Base-by-base conservation (phyloP, 1,140 invertebrate genomes). In the Papilio dardanus region DNA sequence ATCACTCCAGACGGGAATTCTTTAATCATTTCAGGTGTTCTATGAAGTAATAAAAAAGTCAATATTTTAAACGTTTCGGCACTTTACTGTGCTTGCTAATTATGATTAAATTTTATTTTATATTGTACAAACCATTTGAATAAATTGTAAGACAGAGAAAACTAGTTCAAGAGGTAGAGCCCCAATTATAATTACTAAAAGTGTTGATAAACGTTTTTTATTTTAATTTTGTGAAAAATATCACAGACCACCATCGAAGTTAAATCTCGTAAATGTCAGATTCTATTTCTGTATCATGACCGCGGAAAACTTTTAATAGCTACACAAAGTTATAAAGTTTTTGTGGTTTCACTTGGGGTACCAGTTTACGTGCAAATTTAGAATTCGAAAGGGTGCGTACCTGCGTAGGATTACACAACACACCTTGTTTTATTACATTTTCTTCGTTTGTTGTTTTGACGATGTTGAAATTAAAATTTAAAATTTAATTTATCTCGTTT, bases 301-400 rank as follows among this genome's bases (percentile, higher is more conserved):
- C 54, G 8, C 21, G 21, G 21, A 58, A 58, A 58, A 58, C 54
- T 62, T 62, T 62, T 62, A 62, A 62, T 12, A 62, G 54, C 54
- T 62, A 62, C 24, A 8, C 54, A 62, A 62, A 62, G 54, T 62
- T 62, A 14, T 28, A 62, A 62, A 62, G 24, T 62, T 62, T 62
- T 62, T 62, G 54, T 62, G 54, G 54, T 62, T 62, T 62, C 54
- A 62, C 10, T 62, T 14, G 54, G 24, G n/a, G 24, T 28, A 28
- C 8, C 54, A 62, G 30, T 62, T 62, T 62, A 62, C 54, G 54
- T 62, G 54, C 54, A 62, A 62, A 62, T 62, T 62, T 62, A 62
- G 21, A 62, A 62, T 62, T 62, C 8, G 21, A 16, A 62, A 62
- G 54, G 54, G 54, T 54, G 50, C 19, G 19, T 54, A 24, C 19